phyloP scores from a whole-genome alignment of 2,888 invertebrate genomes.

The Tridacna gigas region DNA sequence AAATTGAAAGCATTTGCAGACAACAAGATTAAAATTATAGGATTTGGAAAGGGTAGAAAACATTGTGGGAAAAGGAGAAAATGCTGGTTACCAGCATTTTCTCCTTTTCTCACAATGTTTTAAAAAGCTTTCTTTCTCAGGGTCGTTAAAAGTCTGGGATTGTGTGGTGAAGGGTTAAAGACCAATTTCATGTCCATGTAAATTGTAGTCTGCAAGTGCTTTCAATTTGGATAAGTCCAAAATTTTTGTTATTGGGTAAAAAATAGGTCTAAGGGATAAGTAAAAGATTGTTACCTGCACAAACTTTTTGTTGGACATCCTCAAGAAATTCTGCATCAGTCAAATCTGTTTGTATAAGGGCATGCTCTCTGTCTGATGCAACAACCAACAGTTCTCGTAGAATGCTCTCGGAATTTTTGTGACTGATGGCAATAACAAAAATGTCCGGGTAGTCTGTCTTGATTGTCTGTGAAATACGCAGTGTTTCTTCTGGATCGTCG shows the following conservation, averaged over 20 bases:
- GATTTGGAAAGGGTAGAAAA: no score
- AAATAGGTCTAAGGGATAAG: no score
- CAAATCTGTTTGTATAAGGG: constrained; percentile 6
- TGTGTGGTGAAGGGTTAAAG: background rate
- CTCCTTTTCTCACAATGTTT: background rate
- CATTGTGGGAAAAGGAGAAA: background rate
- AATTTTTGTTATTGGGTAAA: no score
- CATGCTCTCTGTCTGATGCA: background rate
- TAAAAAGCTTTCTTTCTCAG: background rate
- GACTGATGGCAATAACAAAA: constrained; percentile 6
- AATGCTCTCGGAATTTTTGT: background rate
- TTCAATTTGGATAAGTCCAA: no score
- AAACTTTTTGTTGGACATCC: constrained; percentile 13
- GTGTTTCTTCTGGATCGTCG: background rate
- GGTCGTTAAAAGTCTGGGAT: no score
- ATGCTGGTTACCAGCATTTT: background rate
- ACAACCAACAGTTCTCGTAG: constrained; percentile 6
- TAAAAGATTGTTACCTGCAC: constrained; percentile 23
- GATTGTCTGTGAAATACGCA: background rate
- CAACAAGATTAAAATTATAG: no score
- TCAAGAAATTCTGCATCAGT: background rate
- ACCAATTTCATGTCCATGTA: no score
- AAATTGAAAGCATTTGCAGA: no score
- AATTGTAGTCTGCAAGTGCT: no score
- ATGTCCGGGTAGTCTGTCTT: constrained; percentile 11